Evolutionary conservation across 2,113 vertebrate species (phyloP), one percentile per base, ranked within the genome.

Genomic region (Microcebus griseorufus): DNA sequence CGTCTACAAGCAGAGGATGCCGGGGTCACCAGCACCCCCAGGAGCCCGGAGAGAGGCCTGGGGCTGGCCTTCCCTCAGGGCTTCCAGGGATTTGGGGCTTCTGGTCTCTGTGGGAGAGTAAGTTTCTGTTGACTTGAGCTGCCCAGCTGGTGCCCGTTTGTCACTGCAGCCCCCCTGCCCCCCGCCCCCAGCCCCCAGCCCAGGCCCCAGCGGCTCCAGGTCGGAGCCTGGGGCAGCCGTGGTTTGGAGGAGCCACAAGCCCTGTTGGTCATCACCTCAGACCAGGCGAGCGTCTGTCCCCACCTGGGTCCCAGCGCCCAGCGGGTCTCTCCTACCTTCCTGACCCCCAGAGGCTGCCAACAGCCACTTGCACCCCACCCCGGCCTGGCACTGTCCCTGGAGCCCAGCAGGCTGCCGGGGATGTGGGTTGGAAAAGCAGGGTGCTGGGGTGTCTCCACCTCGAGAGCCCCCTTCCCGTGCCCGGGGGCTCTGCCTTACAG

Each of bases 41-140:
- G 37, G 8, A 48, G 67, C 27, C 9, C 14, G n/a, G 48, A 84
- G 37, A 29, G 20, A 9, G 51, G 51, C 51, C 64, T 17, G 25
- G n/a, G 2, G 0, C 0, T 0, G 45, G 10, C 8, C 13, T 13
- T 0, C 25, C n/a, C 14, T 32, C 0, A 3, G 11, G 34, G 34
- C 32, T 7, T 3, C 32, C 32, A 48, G 75, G 58, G 48, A 34
- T 34, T 39, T 27, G 25, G 34, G 51, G 45, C 32, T 32, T 32
- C n/a, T 37, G n/a, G 45, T 18, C 25, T 22, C 65, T 12, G 6
- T 23, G n/a, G 76, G 76, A 6, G 75, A 65, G 32, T 34, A 18
- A 13, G 29, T 45, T 73, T 70, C n/a, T 22, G 48, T 3, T 65
- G 58, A 32, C 20, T 34, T 45, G 11, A 64, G 42, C 32, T 37